Conservation (phyloP, 1,140 invertebrate species). For the Ooceraea biroi region DNA sequence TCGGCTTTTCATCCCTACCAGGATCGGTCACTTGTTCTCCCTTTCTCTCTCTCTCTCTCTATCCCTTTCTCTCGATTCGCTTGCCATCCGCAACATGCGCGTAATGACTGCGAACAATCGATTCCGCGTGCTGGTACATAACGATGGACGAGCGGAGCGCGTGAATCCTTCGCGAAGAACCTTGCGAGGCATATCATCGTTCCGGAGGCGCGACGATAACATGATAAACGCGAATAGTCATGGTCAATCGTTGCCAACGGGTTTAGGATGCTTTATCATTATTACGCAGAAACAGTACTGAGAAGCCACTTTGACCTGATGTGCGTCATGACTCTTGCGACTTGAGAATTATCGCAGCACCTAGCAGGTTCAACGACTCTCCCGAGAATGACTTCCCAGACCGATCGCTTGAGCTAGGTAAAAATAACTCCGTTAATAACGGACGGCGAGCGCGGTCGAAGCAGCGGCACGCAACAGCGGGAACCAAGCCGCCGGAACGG, state of each 20-base stretch:
- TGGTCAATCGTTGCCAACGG: not conserved
- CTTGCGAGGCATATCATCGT: constrained; percentile 35
- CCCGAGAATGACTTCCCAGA: constrained; percentile 22
- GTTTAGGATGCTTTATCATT: constrained; percentile 23
- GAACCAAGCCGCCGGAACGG: constrained; percentile 24
- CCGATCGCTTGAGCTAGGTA: constrained; percentile 35
- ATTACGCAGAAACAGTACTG: not conserved
- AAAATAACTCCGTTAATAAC: constrained; percentile 63
- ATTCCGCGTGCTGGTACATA: constrained; percentile 54
- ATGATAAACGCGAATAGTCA: not conserved
- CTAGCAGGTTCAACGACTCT: constrained; percentile 50
- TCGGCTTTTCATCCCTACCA: constrained; percentile 5
- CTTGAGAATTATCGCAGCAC: constrained; percentile 25
- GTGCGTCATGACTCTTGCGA: constrained; percentile 9
- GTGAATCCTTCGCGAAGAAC: constrained; percentile 23
- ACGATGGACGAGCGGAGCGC: constrained; percentile 44
- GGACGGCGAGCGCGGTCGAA: constrained; percentile 35
- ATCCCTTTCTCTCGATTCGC: not conserved
- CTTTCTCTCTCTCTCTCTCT: too few relatives aligned
- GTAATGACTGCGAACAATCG: constrained; percentile 63
- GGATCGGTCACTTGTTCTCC: too few relatives aligned
- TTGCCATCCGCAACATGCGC: constrained; percentile 52
- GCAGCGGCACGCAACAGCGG: constrained; percentile 35
- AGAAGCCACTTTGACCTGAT: not conserved
- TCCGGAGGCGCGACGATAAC: constrained; percentile 40